Conservation (phyloP, 2,113 vertebrate genomes). For the Electrona antarctica region DNA sequence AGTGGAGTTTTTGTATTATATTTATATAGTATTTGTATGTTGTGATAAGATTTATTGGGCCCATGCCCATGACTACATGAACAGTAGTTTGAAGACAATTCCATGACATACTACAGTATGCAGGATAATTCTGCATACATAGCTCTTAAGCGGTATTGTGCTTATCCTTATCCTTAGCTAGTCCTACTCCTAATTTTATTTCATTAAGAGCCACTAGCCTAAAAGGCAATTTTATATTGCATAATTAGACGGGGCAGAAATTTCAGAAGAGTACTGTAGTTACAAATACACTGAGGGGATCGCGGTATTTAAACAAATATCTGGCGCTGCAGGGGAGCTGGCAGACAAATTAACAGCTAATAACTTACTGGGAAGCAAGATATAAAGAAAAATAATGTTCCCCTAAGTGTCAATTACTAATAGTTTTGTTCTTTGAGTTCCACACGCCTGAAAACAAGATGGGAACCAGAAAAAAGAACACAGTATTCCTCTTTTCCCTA, state of each 20-base stretch:
- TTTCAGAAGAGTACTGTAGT: conserved; percentile 98
- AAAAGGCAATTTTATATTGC: conserved; percentile 97
- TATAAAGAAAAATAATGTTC: conserved; percentile 72
- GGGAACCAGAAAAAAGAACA: conserved; percentile 39
- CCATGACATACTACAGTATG: neutral
- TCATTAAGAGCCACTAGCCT: conserved; percentile 93
- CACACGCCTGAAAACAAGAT: conserved; percentile 65
- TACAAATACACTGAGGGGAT: conserved; percentile 98
- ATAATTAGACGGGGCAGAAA: conserved; percentile 95
- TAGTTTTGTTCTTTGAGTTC: conserved; percentile 76
- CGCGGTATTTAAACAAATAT: conserved; percentile 99
- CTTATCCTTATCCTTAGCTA: conserved; percentile 81
- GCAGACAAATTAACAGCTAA: conserved; percentile 99
- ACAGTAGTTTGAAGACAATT: neutral
- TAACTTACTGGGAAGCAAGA: conserved; percentile 91
- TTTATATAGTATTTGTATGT: conserved; percentile 2
- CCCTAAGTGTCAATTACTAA: conserved; percentile 83
- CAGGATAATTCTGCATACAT: conserved; percentile 11
- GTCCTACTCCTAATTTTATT: conserved; percentile 85
- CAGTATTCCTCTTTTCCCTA: conserved; percentile 7
- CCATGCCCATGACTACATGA: neutral
- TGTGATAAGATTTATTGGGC: neutral
- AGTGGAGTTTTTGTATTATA: conserved; percentile 40
- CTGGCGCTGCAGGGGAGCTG: conserved; percentile 93
- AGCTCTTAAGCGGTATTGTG: conserved; percentile 42